These are phyloP conservation scores for Epirrhoe tristata DNA, from an alignment of 2,888 invertebrate species.

Conservation along the genomic window DNA sequence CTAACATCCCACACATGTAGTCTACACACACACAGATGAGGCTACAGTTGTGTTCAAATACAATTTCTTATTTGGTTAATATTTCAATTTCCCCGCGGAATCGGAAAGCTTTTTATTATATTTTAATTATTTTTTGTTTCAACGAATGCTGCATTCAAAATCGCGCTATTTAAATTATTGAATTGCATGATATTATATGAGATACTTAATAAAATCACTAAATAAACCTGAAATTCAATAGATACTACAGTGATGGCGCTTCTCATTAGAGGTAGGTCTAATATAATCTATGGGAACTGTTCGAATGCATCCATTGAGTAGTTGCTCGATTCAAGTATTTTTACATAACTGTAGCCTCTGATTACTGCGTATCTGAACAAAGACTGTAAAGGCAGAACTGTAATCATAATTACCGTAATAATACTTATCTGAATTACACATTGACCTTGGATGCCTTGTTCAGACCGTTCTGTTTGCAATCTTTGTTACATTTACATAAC, in stretches of 20 bases:
- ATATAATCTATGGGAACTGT: slow-evolving; percentile 11
- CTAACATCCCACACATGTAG: slow-evolving; percentile 1
- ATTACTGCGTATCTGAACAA: slow-evolving; percentile 26
- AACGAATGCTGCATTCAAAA: slow-evolving; percentile 1
- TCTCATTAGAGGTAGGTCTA: slow-evolving; percentile 37
- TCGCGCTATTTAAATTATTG: not conserved
- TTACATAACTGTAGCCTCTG: slow-evolving; percentile 38
- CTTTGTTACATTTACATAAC: slow-evolving; percentile 26
- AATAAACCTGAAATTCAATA: slow-evolving; percentile 35
- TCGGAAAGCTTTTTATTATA: not conserved
- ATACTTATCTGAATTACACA: slow-evolving; percentile 7
- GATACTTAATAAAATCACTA: slow-evolving; percentile 22
- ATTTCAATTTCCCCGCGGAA: slow-evolving; percentile 6
- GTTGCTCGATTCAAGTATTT: slow-evolving; percentile 32
- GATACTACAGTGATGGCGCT: slow-evolving; percentile 38
- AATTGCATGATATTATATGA: slow-evolving; percentile 16
- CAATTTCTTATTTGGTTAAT: slow-evolving; percentile 11
- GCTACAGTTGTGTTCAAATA: slow-evolving; percentile 36
- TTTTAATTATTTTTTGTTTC: slow-evolving; percentile 6
- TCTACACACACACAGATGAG: slow-evolving; percentile 24
- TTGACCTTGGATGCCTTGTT: slow-evolving; percentile 13
- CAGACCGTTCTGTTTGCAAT: slow-evolving; percentile 12
- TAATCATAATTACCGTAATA: slow-evolving; percentile 1
- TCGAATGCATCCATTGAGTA: slow-evolving; percentile 30
- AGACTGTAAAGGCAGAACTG: slow-evolving; percentile 21